Evolutionary conservation across 2,113 vertebrate species (phyloP).

Genomic region (Zingel zingel): DNA sequence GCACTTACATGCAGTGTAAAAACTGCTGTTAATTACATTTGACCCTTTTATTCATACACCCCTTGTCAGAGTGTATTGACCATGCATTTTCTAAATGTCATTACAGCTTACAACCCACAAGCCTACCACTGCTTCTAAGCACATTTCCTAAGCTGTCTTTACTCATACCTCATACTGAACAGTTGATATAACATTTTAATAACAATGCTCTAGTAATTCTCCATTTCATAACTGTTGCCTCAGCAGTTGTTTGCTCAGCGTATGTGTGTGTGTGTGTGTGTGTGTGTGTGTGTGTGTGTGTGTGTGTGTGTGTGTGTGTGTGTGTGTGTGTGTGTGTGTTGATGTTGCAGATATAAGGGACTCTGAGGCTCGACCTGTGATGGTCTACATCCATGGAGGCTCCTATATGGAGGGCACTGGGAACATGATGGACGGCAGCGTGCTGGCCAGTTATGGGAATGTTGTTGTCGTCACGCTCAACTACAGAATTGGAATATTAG

Average conservation of each 20-base stretch:
- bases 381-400: conserved; percentile 97
- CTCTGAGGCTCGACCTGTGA: conserved; percentile 95
- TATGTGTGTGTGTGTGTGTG: conserved; percentile 52
- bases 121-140: conserved; percentile 65
- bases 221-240: conserved; percentile 55
- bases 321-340: conserved; percentile 53
- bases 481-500: conserved; percentile 97
- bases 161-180: conserved; percentile 62
- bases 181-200: conserved; percentile 56
- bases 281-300: conserved; percentile 52
- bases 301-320: conserved; percentile 52
- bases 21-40: conserved; percentile 41
- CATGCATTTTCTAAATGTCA: conserved; percentile 67
- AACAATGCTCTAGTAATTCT: conserved; percentile 49
- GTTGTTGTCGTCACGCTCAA: conserved; percentile 98
- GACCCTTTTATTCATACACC: conserved; percentile 55
- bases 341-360: conserved; percentile 94
- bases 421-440: conserved; percentile 98
- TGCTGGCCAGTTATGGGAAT: conserved; percentile 97
- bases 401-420: conserved; percentile 99
- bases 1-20: conserved; percentile 12
- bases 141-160: conserved; percentile 59
- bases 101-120: conserved; percentile 69
- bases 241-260: conserved; percentile 61
- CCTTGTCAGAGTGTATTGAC: conserved; percentile 53